Percentiles rank a stretch among this genome's conserved stretches.
phyloP scores from a whole-genome alignment of 2,888 invertebrate genomes.

The Parthenolecanium corni region DNA sequence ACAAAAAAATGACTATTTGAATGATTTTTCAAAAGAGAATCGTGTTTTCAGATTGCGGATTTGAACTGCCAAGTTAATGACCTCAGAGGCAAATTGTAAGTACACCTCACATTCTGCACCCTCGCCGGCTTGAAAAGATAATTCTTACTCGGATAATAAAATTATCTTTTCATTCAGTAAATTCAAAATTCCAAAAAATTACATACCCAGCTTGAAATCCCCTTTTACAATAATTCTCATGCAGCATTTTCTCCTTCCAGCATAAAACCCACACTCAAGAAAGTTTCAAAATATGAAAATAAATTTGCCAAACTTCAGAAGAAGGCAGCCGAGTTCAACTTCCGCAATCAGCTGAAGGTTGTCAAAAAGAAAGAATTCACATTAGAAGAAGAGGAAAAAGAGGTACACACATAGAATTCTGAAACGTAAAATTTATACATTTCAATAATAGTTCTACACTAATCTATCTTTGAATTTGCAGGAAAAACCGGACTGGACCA shows the following conservation, averaged over 20 bases:
- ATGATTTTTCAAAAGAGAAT: no score
- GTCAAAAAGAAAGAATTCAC: slow-evolving; percentile 99
- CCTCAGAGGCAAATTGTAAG: slow-evolving; percentile 99
- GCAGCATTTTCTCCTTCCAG: no score
- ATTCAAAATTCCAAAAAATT: no score
- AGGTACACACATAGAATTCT: no score
- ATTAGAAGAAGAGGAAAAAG: slow-evolving; percentile 93
- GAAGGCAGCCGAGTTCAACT: slow-evolving; percentile 95
- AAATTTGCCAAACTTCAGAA: slow-evolving; percentile 97
- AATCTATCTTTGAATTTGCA: slow-evolving; percentile 42
- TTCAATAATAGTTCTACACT: no score
- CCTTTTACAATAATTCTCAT: no score
- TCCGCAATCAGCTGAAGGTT: slow-evolving; percentile 98
- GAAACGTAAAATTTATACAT: no score
- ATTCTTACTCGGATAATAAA: no score
- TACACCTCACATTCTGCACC: slow-evolving; percentile 38
- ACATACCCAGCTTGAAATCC: no score
- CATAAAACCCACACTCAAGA: slow-evolving; percentile 97
- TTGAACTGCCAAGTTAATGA: slow-evolving; percentile 99
- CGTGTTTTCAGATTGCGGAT: slow-evolving; percentile 73
- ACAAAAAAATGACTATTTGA: no score
- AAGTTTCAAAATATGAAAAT: slow-evolving; percentile 99
- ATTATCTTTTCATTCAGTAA: no score
- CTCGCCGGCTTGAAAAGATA: no score
- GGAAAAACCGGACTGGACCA: slow-evolving; percentile 93